Evolutionary conservation across 2,888 invertebrate genomes (phyloP).

Genomic region (Sinhomidia bicolor): DNA sequence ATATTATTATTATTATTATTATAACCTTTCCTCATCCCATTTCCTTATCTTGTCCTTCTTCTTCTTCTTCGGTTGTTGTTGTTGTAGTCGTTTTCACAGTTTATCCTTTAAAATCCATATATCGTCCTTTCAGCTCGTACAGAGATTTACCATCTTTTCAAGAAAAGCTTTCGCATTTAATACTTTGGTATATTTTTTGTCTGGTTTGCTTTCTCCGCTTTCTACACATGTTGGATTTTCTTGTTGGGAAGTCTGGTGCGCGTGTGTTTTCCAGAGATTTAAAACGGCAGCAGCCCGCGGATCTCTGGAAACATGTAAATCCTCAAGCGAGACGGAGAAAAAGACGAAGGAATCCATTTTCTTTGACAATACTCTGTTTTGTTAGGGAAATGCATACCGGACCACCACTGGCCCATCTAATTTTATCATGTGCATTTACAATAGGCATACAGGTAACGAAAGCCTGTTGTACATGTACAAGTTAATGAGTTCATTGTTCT

Average conservation of each 20-base stretch:
- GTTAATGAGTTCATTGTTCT: conserved; percentile 45
- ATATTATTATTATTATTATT: background rate
- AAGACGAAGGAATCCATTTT: conserved; percentile 52
- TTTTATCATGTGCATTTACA: conserved; percentile 26
- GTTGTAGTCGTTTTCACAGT: conserved; percentile 42
- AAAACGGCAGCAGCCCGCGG: conserved; percentile 49
- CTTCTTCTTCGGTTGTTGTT: background rate
- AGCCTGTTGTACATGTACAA: conserved; percentile 39
- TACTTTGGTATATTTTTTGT: background rate
- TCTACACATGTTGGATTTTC: conserved; percentile 42
- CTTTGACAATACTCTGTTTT: conserved; percentile 41
- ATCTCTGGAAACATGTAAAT: conserved; percentile 63
- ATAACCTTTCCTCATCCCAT: conserved; percentile 2
- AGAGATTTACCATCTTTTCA: conserved; percentile 62
- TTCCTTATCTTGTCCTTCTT: background rate
- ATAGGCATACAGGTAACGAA: conserved; percentile 12
- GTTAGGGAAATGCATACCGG: background rate
- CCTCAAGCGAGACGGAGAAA: conserved; percentile 53
- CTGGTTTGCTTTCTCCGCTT: background rate
- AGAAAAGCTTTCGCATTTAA: background rate
- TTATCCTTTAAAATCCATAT: conserved; percentile 75
- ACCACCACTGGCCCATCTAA: conserved; percentile 29
- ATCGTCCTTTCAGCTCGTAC: conserved; percentile 71
- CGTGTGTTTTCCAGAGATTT: conserved; percentile 69
- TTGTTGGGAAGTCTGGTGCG: conserved; percentile 60